Base-by-base conservation (phyloP, 2,888 invertebrate species). In the Temnothorax ravouxi region DNA sequence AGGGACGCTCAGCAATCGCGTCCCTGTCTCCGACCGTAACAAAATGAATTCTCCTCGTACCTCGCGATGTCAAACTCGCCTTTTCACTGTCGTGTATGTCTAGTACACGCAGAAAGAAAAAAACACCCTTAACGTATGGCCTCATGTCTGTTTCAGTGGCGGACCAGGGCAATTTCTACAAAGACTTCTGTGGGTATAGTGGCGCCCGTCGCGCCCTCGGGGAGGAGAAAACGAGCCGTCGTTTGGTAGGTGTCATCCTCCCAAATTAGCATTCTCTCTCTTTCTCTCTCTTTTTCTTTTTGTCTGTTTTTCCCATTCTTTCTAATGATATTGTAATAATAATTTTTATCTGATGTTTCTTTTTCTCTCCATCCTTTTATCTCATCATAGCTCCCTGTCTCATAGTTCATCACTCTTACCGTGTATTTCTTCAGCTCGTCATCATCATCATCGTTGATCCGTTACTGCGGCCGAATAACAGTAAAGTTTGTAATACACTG, bases 101-200 rank as follows among this genome's bases (percentile, higher is more conserved):
- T 47, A n/a, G 3, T 56, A 54, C 67, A 76, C 50, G 76, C 59
- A 66, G 50, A 74, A 79, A 72, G 13, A 86, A 69, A 62, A 47
- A 88, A 83, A 83, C 81, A 86, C 90, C 93, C 93, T 90, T 94
- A 95, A 95, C 93, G 92, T 92, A 93, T 95, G 97, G 97, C 90
- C 96, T 97, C 93, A 93, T 95, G 94, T 95, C 94, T 95, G 95
- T 95, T 95, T 95, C 95, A 97, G 97, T 91, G 96, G 96, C 97
- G 96, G 96, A 97, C 96, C 96, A 97, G 96, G 96, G 96, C 97
- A 97, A 97, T 96, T 97, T 97, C 97, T 97, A 97, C 97, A 98
- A 97, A 97, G 97, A 96, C 96, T 97, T 96, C 97, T 96, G 96
- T 95, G 95, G 95, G 96, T 97, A 96, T 97, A 97, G 96, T 96